Evolutionary conservation across 2,888 invertebrate species (phyloP).

Genomic region (Trypoxylon attenuatum): DNA sequence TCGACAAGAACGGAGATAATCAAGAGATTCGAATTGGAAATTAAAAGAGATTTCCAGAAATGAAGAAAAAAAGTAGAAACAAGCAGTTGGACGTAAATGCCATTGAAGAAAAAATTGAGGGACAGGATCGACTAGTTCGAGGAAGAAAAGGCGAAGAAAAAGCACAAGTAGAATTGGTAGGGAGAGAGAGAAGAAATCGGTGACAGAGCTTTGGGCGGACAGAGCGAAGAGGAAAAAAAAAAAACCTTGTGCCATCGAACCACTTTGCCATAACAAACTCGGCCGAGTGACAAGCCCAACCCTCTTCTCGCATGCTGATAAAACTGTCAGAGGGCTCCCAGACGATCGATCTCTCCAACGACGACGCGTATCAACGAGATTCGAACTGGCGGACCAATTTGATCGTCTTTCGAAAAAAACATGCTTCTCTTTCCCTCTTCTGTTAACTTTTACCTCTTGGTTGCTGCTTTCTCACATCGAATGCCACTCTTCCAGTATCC

Average conservation of each 20-base stretch:
- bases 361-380: conserved; percentile 28
- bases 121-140: not conserved
- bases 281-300: conserved; percentile 19
- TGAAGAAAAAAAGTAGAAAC: not conserved
- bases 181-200: conserved; percentile 13
- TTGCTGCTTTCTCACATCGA: not conserved
- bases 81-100: no score
- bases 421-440: no score
- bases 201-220: conserved; percentile 15
- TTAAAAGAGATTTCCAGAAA: not conserved
- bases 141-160: not conserved
- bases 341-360: conserved; percentile 39
- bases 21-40: no score
- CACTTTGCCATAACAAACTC: conserved; percentile 32
- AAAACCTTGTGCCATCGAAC: conserved; percentile 27
- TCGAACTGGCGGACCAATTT: not conserved
- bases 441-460: no score
- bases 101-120: not conserved
- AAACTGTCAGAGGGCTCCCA: conserved; percentile 44
- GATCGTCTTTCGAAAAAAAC: not conserved
- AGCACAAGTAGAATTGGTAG: not conserved
- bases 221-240: conserved; percentile 7
- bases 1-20: no score
- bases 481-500: no score
- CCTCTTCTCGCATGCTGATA: conserved; percentile 34